Percentiles rank a stretch among this genome's conserved stretches.
Conservation (phyloP, 1,140 invertebrate genomes). For the Stenopsyche tienmushanensis region DNA sequence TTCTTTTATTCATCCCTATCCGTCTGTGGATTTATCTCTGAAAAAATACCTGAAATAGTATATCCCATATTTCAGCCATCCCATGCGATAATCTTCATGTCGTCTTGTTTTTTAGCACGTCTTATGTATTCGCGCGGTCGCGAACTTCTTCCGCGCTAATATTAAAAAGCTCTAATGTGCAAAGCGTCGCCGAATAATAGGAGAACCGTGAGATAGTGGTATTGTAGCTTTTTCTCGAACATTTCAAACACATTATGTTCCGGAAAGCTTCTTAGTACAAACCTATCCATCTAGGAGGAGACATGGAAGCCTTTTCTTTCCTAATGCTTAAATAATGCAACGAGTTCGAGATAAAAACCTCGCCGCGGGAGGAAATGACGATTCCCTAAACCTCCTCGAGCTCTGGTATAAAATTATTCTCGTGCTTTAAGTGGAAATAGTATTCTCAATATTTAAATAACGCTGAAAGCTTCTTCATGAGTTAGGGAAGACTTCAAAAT, state of each 20-base stretch:
- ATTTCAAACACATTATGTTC: background rate
- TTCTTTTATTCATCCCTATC: conserved; percentile 26
- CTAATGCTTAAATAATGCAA: background rate
- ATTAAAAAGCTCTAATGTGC: no score
- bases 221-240: background rate
- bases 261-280: background rate
- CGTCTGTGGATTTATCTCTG: conserved; percentile 27
- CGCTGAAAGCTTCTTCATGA: no score
- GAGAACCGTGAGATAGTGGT: background rate
- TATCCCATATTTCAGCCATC: background rate
- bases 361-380: background rate
- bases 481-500: no score
- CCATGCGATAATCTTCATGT: background rate
- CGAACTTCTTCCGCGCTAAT: no score
- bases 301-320: background rate
- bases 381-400: background rate
- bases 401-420: no score
- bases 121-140: background rate
- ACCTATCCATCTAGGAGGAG: background rate
- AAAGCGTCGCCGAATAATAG: background rate
- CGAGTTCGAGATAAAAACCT: background rate
- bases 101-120: background rate
- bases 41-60: conserved; percentile 19
- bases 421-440: no score
- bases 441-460: no score